Evolutionary conservation across 2,888 invertebrate genomes (phyloP).

Genomic region (Drosophila nigritarsus): DNA sequence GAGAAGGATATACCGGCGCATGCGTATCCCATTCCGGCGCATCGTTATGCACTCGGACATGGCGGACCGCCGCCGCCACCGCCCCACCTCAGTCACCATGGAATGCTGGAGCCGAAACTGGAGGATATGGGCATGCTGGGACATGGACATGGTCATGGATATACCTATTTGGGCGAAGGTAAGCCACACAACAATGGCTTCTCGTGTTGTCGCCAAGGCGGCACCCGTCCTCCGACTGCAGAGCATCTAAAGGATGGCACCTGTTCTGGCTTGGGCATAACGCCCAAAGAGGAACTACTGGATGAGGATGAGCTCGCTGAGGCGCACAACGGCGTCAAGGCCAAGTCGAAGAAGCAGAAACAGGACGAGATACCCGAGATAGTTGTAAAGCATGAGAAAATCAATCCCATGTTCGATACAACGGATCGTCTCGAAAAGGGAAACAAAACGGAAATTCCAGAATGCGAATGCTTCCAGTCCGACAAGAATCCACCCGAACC

Average conservation of each 20-base stretch:
- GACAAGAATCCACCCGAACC: slow-evolving; percentile 95
- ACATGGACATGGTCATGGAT: slow-evolving; percentile 78
- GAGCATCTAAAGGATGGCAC: slow-evolving; percentile 91
- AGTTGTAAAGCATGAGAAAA: slow-evolving; percentile 85
- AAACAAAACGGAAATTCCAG: slow-evolving; percentile 92
- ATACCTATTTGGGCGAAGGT: slow-evolving; percentile 89
- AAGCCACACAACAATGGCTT: slow-evolving; percentile 89
- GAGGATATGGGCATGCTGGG: slow-evolving; percentile 79
- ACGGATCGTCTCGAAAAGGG: slow-evolving; percentile 85
- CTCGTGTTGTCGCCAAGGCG: slow-evolving; percentile 91
- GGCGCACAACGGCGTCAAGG: slow-evolving; percentile 84
- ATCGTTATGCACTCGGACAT: slow-evolving; percentile 80
- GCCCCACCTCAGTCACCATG: slow-evolving; percentile 72
- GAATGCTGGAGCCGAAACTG: slow-evolving; percentile 80
- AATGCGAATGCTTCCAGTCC: slow-evolving; percentile 94
- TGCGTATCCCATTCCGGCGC: slow-evolving; percentile 85
- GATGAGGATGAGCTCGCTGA: slow-evolving; percentile 86
- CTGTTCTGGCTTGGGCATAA: slow-evolving; percentile 89
- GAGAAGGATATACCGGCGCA: slow-evolving; percentile 85
- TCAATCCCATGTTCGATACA: slow-evolving; percentile 85
- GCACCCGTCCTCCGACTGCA: slow-evolving; percentile 89
- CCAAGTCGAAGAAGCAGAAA: slow-evolving; percentile 83
- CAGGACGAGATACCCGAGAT: slow-evolving; percentile 82
- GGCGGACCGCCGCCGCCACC: slow-evolving; percentile 72
- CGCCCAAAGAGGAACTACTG: slow-evolving; percentile 89